Evolutionary conservation across 2,113 vertebrate genomes (phyloP).

Genomic region (Piaya cayana): DNA sequence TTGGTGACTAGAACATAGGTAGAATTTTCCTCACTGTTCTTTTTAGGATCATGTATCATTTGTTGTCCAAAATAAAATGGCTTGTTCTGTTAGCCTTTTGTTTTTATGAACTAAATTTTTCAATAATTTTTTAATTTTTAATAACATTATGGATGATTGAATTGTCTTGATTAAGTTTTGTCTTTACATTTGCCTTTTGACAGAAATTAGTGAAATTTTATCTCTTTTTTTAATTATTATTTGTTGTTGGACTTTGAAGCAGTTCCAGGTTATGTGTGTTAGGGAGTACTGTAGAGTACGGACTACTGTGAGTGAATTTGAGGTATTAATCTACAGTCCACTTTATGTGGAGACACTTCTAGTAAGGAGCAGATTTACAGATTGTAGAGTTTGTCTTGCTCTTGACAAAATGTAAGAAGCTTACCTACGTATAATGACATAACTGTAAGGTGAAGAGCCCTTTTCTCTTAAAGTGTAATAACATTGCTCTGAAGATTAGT

Average conservation of each 20-base stretch:
- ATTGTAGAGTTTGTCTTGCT: background rate
- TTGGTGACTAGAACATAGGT: background rate
- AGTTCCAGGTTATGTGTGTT: background rate
- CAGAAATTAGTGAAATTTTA: background rate
- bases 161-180: background rate
- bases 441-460: background rate
- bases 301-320: background rate
- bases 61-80: background rate
- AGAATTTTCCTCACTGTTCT: background rate
- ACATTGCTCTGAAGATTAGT: background rate
- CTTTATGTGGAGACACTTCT: background rate
- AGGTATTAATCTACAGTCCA: background rate
- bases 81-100: background rate
- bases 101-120: background rate
- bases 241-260: background rate
- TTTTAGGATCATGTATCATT: background rate
- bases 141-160: background rate
- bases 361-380: background rate
- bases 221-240: background rate
- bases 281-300: background rate
- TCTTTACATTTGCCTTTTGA: background rate
- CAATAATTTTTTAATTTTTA: background rate
- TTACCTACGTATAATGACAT: rapidly evolving
- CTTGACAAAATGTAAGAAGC: background rate
- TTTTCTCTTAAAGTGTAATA: background rate